Evolutionary conservation across 2,888 invertebrate species (phyloP), one percentile per base, ranked within the genome.

Genomic region (Drosophila maculinotata): DNA sequence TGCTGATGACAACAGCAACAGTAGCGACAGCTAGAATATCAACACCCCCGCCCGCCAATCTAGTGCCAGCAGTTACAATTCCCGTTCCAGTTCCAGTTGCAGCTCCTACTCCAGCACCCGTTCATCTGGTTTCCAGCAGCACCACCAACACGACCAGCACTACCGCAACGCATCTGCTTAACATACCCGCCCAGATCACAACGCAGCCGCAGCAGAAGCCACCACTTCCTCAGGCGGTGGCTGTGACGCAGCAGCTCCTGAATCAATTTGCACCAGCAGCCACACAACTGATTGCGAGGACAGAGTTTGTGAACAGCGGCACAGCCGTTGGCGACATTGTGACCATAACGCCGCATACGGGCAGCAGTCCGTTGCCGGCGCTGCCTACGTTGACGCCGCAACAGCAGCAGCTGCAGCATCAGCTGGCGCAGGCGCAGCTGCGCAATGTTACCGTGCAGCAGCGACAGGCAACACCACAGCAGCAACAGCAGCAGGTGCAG

Each of bases 381-480:
- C 59, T 87, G 48, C 78, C 86, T 2, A 72, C 79, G 1, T 69
- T 67, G 69, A 76, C 67, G 52, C 76, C 84, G 20, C 82, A 80
- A 25, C 87, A 86, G 42, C 87, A 85, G 23, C 89, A 88, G 59
- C 72, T 83, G 56, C 88, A 85, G 26, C 87, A 84, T 47, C 85
- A 80, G 38, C 60, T 88, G 69, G 83, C 79, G 39, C 85, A 77
- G 60, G 80, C 70, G 42, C 91, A 90, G 53, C 85, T 89, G 26
- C 81, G 89, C 10, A 89, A 87, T 59, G 88, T 89, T 3, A 87
- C 89, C 8, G 89, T 76, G 51, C 87, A 88, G 39, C 88, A 87
- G 48, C 62, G 84, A 3, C 87, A 87, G 28, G 70, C 73, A 6
- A 74, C 79, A n/a, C 80, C 82, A 0, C 83, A 79, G 49, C 64